Conservation (phyloP, 30 jellyfish, hydroid and myxozoan genomes). For the Rhopilema esculentum region DNA sequence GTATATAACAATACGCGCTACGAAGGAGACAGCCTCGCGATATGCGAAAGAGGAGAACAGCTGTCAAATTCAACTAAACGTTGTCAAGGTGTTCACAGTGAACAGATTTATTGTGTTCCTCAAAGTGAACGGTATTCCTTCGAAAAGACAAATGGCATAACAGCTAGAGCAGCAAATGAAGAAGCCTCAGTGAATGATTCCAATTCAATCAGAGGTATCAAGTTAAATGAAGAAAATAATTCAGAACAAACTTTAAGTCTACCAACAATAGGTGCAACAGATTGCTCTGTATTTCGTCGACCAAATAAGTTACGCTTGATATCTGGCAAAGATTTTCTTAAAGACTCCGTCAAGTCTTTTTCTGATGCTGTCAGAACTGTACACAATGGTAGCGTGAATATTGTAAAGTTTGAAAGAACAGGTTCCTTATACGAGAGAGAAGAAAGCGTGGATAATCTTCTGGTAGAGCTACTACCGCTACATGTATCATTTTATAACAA, state of each 20-base stretch:
- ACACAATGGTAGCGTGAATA: slow-evolving; percentile 4
- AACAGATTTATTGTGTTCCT: background rate
- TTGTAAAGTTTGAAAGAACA: background rate
- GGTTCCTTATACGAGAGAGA: background rate
- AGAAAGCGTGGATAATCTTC: slow-evolving; percentile 6
- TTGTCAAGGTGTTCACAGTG: background rate
- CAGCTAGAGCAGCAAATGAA: background rate
- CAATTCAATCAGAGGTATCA: background rate
- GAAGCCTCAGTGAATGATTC: background rate
- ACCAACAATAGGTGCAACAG: background rate
- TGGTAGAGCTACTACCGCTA: slow-evolving; percentile 21
- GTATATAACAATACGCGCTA: background rate
- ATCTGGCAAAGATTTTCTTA: slow-evolving; percentile 20
- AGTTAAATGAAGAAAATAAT: background rate
- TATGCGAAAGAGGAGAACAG: background rate
- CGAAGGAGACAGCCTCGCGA: background rate
- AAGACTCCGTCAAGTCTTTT: slow-evolving; percentile 7
- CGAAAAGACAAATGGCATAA: background rate
- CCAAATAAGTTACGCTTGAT: slow-evolving; percentile 36
- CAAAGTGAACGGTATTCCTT: background rate
- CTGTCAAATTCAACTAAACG: background rate
- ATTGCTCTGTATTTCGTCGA: slow-evolving; percentile 35
- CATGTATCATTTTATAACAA: slow-evolving; percentile 38
- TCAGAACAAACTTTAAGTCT: background rate
- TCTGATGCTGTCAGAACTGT: slow-evolving; percentile 30